phyloP scores from a whole-genome alignment of 2,797 vertebrate genomes.

The Cyprinodon diabolis region DNA sequence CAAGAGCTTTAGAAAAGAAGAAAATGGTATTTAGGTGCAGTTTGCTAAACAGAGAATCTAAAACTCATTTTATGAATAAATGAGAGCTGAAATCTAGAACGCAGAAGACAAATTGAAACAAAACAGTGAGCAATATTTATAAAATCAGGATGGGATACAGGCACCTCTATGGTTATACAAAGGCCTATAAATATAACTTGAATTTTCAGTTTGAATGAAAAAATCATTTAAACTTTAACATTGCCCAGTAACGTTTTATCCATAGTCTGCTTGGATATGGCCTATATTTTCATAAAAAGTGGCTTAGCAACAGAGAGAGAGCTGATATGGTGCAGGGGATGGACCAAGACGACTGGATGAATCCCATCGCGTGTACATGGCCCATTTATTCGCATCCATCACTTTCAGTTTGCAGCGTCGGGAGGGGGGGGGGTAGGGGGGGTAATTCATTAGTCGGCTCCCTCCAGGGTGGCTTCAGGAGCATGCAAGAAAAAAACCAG shows the following conservation, averaged over 20 bases:
- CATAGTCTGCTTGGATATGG: slow-evolving; percentile 43
- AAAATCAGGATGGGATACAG: too few relatives aligned
- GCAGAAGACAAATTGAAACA: not conserved
- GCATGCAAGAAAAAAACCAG: slow-evolving; percentile 22
- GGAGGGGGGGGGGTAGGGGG: slow-evolving; percentile 23
- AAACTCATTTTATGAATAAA: not conserved
- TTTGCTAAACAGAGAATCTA: not conserved
- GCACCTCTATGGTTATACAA: too few relatives aligned
- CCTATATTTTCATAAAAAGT: slow-evolving; percentile 55
- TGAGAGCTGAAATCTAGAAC: not conserved
- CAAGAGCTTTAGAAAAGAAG: not conserved
- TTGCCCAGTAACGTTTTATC: slow-evolving; percentile 21
- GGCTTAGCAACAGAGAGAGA: slow-evolving; percentile 47
- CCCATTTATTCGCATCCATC: slow-evolving; percentile 66
- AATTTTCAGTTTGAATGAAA: too few relatives aligned
- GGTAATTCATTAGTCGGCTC: slow-evolving; percentile 58
- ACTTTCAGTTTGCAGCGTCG: slow-evolving; percentile 46
- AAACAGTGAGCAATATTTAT: not conserved
- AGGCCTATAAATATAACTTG: too few relatives aligned
- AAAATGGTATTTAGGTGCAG: not conserved
- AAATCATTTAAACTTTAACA: not conserved
- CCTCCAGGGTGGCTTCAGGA: slow-evolving; percentile 48
- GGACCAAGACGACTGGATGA: slow-evolving; percentile 32
- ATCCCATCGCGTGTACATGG: slow-evolving; percentile 52
- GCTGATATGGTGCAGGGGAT: slow-evolving; percentile 50